Percentiles rank a stretch among this genome's conserved stretches.
Evolutionary conservation across 53 echinoderm and acorn worm genomes (phyloP).

Genomic region (Antedon mediterranea): DNA sequence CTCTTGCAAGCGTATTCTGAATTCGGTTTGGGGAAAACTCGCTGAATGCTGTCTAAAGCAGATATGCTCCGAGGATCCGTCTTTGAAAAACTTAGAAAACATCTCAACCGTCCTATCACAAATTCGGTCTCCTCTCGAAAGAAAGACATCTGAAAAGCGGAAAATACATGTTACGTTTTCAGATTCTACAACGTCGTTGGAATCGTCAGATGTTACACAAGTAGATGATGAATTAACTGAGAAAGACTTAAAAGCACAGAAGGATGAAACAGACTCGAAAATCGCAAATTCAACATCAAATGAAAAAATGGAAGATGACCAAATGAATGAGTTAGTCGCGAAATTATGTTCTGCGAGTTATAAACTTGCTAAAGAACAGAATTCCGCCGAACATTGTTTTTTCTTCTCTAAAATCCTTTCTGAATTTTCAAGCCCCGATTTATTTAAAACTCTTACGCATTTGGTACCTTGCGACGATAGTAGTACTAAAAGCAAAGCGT

Average conservation of each 20-base stretch:
- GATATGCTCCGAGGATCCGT: not conserved
- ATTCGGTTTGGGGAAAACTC: slow-evolving; percentile 15
- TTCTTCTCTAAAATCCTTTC: not conserved
- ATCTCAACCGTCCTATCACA: not conserved
- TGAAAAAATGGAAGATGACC: not conserved
- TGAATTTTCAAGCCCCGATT: not conserved
- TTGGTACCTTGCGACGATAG: not conserved
- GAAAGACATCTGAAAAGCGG: not conserved
- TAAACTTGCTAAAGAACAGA: not conserved
- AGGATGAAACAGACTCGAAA: not conserved
- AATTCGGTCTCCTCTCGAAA: not conserved
- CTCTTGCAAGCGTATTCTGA: not conserved
- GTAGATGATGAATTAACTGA: not conserved
- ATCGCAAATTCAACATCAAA: not conserved
- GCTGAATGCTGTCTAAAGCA: slow-evolving; percentile 1
- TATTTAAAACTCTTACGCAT: not conserved
- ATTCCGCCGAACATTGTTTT: not conserved
- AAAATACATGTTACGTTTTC: not conserved
- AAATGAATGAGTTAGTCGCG: not conserved
- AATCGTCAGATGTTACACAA: not conserved
- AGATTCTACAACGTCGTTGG: not conserved
- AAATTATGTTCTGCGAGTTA: not conserved
- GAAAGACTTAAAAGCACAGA: not conserved
- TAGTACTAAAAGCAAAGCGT: not conserved
- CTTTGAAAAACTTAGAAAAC: not conserved